A percentile compares a stretch with the other conserved stretches of the same genome.
These are phyloP conservation scores for Charaxes varanes DNA, from an alignment of 1,140 invertebrate species.

Conservation along the genomic window DNA sequence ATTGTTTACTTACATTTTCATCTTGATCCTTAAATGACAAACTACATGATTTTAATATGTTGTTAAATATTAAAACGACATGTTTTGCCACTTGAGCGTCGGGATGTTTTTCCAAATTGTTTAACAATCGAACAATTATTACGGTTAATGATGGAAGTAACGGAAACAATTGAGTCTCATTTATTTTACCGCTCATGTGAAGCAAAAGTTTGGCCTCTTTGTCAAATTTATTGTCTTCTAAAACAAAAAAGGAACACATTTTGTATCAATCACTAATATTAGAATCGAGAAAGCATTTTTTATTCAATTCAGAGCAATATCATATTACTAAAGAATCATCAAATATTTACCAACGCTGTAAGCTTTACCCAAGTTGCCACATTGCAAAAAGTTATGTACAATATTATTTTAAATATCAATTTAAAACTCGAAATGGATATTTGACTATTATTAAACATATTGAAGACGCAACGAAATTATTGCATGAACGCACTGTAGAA, in stretches of 20 bases:
- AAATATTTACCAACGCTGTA: constrained; percentile 29
- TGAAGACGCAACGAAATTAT: constrained; percentile 20
- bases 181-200: constrained; percentile 2
- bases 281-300: too few species aligned
- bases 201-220: constrained; percentile 24
- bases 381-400: constrained; percentile 25
- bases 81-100: constrained; percentile 7
- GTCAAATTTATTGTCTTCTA: constrained; percentile 20
- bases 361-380: constrained; percentile 47
- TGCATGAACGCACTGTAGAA: constrained; percentile 11
- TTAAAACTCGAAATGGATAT: constrained; percentile 16
- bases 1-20: constrained; percentile 28
- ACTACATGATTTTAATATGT: constrained; percentile 11
- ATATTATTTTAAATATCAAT: constrained; percentile 6
- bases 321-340: constrained; percentile 69
- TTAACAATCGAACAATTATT: constrained; percentile 4
- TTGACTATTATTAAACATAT: constrained; percentile 2
- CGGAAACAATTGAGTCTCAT: constrained; percentile 3
- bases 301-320: constrained; percentile 30
- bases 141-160: constrained; percentile 6
- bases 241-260: constrained; percentile 10
- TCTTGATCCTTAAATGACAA: constrained; percentile 5
- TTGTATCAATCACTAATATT: neutral
- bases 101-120: neutral
- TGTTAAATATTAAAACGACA: constrained; percentile 21